These are phyloP conservation scores for Bambusicola thoracicus DNA, from an alignment of 2,113 vertebrate genomes.

Conservation along the genomic window DNA sequence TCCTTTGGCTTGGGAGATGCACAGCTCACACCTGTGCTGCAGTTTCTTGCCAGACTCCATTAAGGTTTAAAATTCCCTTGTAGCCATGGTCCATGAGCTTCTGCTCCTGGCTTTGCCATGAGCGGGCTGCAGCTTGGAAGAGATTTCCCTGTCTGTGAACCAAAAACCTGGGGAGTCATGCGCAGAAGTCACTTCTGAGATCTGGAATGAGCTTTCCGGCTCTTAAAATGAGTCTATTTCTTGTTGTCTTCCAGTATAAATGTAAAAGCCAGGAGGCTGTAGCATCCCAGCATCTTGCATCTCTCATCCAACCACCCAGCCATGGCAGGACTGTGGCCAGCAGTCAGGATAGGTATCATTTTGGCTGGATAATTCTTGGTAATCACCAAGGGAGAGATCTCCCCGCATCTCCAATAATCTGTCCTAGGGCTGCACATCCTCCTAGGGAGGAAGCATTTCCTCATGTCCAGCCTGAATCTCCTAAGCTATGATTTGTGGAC, in stretches of 20 bases:
- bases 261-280: background rate
- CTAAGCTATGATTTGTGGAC: background rate
- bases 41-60: background rate
- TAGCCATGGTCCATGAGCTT: background rate
- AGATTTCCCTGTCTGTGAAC: background rate
- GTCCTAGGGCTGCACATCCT: background rate
- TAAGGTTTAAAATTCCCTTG: background rate
- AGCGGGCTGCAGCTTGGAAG: background rate
- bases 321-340: background rate
- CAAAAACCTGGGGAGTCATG: background rate
- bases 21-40: background rate
- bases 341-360: rapidly evolving
- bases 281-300: background rate
- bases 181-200: background rate
- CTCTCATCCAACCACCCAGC: background rate
- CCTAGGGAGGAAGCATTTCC: background rate
- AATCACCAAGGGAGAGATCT: background rate
- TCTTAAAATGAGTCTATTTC: background rate
- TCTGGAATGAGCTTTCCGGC: background rate
- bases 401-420: background rate
- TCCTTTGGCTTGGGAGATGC: background rate
- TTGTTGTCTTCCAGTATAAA: background rate
- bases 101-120: background rate
- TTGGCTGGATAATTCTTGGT: background rate
- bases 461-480: rapidly evolving